Percentiles rank a stretch among this genome's conserved stretches.
These are phyloP conservation scores for Apogon talboti DNA, from an alignment of 2,797 vertebrate genomes.

Conservation along the genomic window DNA sequence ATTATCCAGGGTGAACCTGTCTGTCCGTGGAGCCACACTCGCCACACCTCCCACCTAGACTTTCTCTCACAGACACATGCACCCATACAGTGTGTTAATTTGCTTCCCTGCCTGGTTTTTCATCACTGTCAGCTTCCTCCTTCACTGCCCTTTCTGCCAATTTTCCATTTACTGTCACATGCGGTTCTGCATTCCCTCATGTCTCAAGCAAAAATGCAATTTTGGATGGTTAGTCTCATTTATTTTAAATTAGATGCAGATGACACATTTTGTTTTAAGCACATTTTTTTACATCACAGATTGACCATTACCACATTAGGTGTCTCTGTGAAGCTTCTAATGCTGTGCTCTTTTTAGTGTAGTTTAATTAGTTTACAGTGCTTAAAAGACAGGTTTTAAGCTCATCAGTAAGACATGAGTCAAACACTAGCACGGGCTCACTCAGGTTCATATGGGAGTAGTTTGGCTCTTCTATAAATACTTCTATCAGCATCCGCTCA, in stretches of 20 bases:
- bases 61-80: conserved; percentile 20
- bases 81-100: conserved; percentile 57
- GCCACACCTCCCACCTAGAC: conserved; percentile 22
- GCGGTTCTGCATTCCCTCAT: conserved; percentile 18
- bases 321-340: not conserved
- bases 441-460: conserved; percentile 50
- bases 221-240: not conserved
- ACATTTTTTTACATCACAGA: no score
- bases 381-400: not conserved
- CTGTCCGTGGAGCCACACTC: conserved; percentile 38
- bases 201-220: conserved; percentile 34
- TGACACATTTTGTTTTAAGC: no score
- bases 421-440: conserved; percentile 16
- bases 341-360: not conserved
- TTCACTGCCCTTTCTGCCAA: conserved; percentile 66
- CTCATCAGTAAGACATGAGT: conserved; percentile 25
- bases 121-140: conserved; percentile 79
- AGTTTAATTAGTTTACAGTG: conserved; percentile 5
- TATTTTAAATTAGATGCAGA: no score
- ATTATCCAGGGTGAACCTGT: conserved; percentile 69
- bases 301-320: no score
- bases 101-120: conserved; percentile 72
- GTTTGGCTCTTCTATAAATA: conserved; percentile 60
- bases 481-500: conserved; percentile 66
- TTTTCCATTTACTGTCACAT: conserved; percentile 57